These are phyloP conservation scores for Agrochola lota DNA, from an alignment of 2,888 invertebrate genomes.

Conservation along the genomic window DNA sequence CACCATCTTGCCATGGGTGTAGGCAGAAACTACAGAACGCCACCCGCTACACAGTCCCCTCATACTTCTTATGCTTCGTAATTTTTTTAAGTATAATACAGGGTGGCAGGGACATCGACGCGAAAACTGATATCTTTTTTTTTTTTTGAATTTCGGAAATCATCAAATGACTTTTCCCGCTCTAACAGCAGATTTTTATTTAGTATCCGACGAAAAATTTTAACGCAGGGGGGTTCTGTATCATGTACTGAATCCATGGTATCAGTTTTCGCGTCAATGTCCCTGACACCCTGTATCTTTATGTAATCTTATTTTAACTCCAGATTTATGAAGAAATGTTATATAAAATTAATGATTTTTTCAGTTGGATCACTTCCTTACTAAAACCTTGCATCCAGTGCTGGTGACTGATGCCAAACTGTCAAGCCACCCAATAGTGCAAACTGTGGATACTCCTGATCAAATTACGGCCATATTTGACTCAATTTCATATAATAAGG, in stretches of 20 bases:
- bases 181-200: too few species aligned
- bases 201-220: too few species aligned
- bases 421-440: slow-evolving; percentile 97
- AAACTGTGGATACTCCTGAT: slow-evolving; percentile 95
- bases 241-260: too few species aligned
- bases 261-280: too few species aligned
- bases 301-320: background rate
- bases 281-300: too few species aligned
- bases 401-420: slow-evolving; percentile 94
- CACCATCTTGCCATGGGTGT: background rate
- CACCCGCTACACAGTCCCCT: background rate
- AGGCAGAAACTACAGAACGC: background rate
- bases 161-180: too few species aligned
- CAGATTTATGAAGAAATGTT: background rate
- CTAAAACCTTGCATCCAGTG: slow-evolving; percentile 93
- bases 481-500: slow-evolving; percentile 97
- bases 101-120: too few species aligned
- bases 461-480: slow-evolving; percentile 98
- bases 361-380: slow-evolving; percentile 94
- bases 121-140: too few species aligned
- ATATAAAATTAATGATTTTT: slow-evolving; percentile 42
- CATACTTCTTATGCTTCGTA: background rate
- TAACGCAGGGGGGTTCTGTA: too few species aligned
- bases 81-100: background rate
- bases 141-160: too few species aligned